phyloP scores from a whole-genome alignment of 2,888 invertebrate species.

The Dorcus parallelipipedus region DNA sequence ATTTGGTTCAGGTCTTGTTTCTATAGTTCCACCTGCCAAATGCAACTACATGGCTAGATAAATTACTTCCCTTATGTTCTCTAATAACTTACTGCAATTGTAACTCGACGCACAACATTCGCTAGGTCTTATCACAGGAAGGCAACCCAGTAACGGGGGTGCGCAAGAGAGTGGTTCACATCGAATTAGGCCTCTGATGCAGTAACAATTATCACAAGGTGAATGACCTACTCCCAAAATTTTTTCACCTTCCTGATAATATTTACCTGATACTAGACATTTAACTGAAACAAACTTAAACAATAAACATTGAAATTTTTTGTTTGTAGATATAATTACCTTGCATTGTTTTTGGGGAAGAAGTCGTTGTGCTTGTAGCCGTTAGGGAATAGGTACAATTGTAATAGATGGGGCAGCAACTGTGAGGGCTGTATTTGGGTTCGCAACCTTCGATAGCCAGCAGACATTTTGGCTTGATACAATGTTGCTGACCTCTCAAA shows the following conservation, averaged over 20 bases:
- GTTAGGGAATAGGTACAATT: conserved; percentile 55
- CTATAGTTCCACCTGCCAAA: conserved; percentile 51
- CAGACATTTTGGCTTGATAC: conserved; percentile 78
- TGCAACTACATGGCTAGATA: background rate
- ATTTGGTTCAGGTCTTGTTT: conserved; percentile 53
- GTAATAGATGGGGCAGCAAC: conserved; percentile 80
- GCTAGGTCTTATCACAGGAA: conserved; percentile 69
- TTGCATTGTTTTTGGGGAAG: conserved; percentile 22
- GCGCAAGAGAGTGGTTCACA: conserved; percentile 77
- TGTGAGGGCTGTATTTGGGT: conserved; percentile 57
- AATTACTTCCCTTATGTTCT: background rate
- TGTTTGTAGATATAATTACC: conserved; percentile 1
- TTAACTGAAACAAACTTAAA: conserved; percentile 44
- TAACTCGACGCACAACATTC: conserved; percentile 85
- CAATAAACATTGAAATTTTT: too few species aligned
- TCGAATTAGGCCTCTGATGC: conserved; percentile 67
- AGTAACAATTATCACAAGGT: conserved; percentile 77
- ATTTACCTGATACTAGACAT: conserved; percentile 60
- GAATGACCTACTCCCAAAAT: conserved; percentile 57
- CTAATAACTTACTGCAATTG: conserved; percentile 64
- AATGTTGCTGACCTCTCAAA: conserved; percentile 62
- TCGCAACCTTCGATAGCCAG: conserved; percentile 69
- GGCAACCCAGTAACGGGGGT: conserved; percentile 71
- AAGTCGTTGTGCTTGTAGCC: conserved; percentile 32
- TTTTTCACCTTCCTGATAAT: conserved; percentile 69